Conservation (phyloP, 2,113 vertebrate genomes). For the Pelobates fuscus region DNA sequence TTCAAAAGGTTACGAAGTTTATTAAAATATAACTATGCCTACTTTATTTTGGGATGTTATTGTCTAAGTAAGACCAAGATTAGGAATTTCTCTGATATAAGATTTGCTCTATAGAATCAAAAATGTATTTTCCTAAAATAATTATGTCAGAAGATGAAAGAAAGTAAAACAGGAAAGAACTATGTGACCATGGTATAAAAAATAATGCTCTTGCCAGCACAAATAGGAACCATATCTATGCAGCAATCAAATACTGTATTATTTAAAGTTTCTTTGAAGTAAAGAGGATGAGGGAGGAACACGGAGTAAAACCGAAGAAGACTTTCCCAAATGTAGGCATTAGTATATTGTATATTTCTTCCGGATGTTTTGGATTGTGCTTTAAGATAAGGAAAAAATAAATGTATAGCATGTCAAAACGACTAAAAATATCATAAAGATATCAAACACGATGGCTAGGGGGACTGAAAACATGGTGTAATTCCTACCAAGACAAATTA, state of each 20-base stretch:
- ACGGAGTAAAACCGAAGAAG: constrained; percentile 17
- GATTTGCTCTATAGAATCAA: constrained; percentile 22
- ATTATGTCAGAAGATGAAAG: constrained; percentile 37
- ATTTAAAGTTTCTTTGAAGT: constrained; percentile 34
- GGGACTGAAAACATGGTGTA: too few species aligned
- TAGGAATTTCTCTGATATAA: background rate
- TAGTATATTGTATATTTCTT: constrained; percentile 9
- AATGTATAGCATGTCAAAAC: too few species aligned
- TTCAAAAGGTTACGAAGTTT: too few species aligned
- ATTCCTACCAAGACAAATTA: too few species aligned
- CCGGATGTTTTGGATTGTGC: constrained; percentile 6
- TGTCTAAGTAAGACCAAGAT: too few species aligned
- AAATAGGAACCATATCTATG: constrained; percentile 30
- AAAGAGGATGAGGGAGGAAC: constrained; percentile 32
- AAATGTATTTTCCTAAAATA: constrained; percentile 13
- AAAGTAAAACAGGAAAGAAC: constrained; percentile 41
- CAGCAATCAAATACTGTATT: constrained; percentile 33
- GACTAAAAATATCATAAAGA: too few species aligned
- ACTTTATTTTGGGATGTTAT: too few species aligned
- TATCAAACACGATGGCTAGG: too few species aligned
- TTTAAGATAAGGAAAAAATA: background rate
- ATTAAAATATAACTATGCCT: too few species aligned
- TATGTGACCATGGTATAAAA: constrained; percentile 23
- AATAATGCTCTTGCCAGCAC: constrained; percentile 32
- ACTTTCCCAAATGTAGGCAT: constrained; percentile 32